Base-by-base conservation (phyloP, 2,888 invertebrate species). In the Drosophila mayaguana region DNA sequence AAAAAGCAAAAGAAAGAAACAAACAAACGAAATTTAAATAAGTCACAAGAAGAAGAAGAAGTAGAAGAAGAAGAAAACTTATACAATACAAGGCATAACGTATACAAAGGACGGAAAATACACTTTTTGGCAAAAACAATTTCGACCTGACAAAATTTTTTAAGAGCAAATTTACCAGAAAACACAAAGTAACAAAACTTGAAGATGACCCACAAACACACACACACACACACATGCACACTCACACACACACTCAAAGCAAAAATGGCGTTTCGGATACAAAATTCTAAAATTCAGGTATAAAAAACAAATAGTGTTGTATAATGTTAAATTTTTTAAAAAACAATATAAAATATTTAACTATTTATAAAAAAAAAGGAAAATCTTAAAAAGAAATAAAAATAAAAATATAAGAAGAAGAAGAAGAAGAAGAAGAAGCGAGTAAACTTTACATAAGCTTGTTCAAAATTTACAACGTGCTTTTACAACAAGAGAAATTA, bases 261-360 rank as follows among this genome's bases (percentile, higher is more conserved):
- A 81, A 67, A 82, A 90, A 87, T 63, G 83, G 88, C 78, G 88
- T 92, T 92, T 92, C 92, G 92, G 92, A 89, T 91, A 91, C 92
- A 91, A 92, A 92, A 92, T 92, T 92, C 92, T 92, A 92, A 92
- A 92, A 92, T 92, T 92, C 92, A 92, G 92, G 92, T 92, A 91
- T 88, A 73, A 78, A 74, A 74, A 81, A 88, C 83, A 86, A 67
- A 74, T 86, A 90, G 88, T 77, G 89, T 84, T 84, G 84, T 89
- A 87, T 81, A 87, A 81, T 89, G 88, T 89, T 89, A 89, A 70
- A 83, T 75, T 79, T 83, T 84, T 84, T 84, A 78, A 78, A 75
- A 72, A 68, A 72, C 74, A 72, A 78, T 62, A 78, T 60, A 60
- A 82, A 75, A 70, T 79, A 83, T 83, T 80, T 74, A 80, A 78